Evolutionary conservation across 2,888 invertebrate species (phyloP).

Genomic region (Pseudococcus viburni): DNA sequence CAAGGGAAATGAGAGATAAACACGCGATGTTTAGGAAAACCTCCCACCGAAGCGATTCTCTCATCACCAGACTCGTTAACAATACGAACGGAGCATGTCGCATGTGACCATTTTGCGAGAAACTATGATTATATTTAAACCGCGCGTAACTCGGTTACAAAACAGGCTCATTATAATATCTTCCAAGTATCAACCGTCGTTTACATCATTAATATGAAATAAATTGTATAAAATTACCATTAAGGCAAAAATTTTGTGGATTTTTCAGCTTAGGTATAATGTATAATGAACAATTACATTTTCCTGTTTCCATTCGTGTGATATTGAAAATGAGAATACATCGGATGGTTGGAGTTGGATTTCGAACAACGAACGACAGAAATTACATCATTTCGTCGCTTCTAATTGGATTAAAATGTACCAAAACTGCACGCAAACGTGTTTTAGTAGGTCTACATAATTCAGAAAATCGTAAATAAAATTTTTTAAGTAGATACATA

Average conservation of each 20-base stretch:
- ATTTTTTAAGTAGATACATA: too few relatives aligned
- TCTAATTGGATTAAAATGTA: constrained; percentile 34
- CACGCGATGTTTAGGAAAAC: constrained; percentile 63
- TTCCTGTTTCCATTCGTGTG: constrained; percentile 33
- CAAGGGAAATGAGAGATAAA: constrained; percentile 62
- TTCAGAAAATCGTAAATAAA: too few relatives aligned
- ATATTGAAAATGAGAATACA: constrained; percentile 27
- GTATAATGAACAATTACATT: constrained; percentile 40
- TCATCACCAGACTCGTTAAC: constrained; percentile 60
- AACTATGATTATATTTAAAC: constrained; percentile 59
- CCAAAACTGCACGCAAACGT: not conserved
- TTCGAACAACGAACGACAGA: not conserved
- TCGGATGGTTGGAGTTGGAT: not conserved
- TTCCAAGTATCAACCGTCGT: constrained; percentile 43
- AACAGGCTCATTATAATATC: constrained; percentile 62
- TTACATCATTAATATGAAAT: constrained; percentile 49
- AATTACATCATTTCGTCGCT: constrained; percentile 17
- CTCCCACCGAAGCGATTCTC: constrained; percentile 57
- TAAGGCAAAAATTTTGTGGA: constrained; percentile 35
- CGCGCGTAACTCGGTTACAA: constrained; percentile 60
- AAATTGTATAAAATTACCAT: constrained; percentile 56
- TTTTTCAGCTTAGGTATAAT: too few relatives aligned
- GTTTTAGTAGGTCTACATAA: not conserved
- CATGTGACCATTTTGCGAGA: constrained; percentile 63
- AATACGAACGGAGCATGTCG: constrained; percentile 60